Evolutionary conservation across 2,797 vertebrate species (phyloP).

Genomic region (Tympanoctomys barrerae): DNA sequence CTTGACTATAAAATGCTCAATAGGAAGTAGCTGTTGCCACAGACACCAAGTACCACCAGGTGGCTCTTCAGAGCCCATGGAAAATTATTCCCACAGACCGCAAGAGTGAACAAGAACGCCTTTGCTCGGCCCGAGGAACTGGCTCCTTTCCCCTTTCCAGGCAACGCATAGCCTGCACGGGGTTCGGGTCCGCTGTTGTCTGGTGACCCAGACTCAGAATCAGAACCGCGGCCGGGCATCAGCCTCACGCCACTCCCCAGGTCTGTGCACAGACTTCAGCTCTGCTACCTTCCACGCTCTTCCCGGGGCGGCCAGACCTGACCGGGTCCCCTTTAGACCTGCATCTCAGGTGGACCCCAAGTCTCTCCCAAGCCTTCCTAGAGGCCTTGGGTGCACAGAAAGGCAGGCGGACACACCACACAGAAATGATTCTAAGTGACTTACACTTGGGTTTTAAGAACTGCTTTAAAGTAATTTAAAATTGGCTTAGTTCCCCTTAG

Average conservation of each 20-base stretch:
- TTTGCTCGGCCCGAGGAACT: background rate
- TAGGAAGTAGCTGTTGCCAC: background rate
- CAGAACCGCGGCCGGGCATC: background rate
- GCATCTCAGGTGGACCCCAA: background rate
- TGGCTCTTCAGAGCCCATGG: background rate
- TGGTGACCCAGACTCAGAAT: background rate
- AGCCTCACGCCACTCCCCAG: background rate
- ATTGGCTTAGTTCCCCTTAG: constrained; percentile 10
- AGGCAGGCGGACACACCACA: background rate
- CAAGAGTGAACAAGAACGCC: background rate
- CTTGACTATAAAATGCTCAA: background rate
- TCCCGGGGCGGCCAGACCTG: background rate
- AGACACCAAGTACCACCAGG: background rate
- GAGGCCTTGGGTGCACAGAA: background rate
- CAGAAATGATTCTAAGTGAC: background rate
- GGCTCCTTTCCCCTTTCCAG: background rate
- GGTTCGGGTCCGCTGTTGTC: background rate
- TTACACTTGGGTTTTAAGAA: constrained; percentile 30
- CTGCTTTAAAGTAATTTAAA: constrained; percentile 30
- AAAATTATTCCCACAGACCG: background rate
- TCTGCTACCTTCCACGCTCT: background rate
- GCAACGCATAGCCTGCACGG: background rate
- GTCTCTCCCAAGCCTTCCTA: constrained; percentile 15
- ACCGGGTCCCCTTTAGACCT: background rate
- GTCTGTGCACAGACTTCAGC: background rate